Conservation (phyloP, 2,113 vertebrate genomes). For the Butorides virescens region DNA sequence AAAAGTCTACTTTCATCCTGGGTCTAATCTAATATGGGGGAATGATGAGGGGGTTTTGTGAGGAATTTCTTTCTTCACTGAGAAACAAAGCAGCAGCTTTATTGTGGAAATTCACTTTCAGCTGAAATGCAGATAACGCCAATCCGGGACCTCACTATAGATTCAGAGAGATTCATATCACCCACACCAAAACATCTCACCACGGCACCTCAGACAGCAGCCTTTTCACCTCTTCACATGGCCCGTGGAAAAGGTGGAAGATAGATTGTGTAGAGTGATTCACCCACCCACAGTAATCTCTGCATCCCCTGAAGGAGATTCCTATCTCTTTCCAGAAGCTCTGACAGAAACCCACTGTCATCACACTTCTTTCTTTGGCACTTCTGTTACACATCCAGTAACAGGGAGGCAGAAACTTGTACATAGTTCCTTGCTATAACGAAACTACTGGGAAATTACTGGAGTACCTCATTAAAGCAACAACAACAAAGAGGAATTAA, state of each 20-base stretch:
- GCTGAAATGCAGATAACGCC: neutral
- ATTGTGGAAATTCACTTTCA: neutral
- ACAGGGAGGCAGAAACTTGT: neutral
- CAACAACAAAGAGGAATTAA: neutral
- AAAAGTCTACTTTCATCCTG: slow-evolving; percentile 2
- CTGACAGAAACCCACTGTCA: neutral
- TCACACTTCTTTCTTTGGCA: neutral
- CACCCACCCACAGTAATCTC: neutral
- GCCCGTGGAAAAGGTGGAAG: neutral
- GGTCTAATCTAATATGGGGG: slow-evolving; percentile 15
- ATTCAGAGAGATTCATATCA: neutral
- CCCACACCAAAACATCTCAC: neutral
- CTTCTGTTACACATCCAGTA: neutral
- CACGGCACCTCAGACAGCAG: neutral
- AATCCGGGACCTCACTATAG: neutral
- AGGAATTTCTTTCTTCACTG: slow-evolving; percentile 22
- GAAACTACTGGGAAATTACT: neutral
- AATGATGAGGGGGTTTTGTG: neutral
- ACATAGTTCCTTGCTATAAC: neutral
- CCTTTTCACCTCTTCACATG: neutral
- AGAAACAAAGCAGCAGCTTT: slow-evolving; percentile 14
- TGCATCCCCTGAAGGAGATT: neutral
- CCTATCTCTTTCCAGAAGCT: neutral
- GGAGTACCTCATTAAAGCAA: neutral
- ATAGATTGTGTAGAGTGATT: neutral